Percentiles rank a stretch among this genome's conserved stretches.
Evolutionary conservation across 2,888 invertebrate species (phyloP).

Genomic region (Sarcophaga subvicina): DNA sequence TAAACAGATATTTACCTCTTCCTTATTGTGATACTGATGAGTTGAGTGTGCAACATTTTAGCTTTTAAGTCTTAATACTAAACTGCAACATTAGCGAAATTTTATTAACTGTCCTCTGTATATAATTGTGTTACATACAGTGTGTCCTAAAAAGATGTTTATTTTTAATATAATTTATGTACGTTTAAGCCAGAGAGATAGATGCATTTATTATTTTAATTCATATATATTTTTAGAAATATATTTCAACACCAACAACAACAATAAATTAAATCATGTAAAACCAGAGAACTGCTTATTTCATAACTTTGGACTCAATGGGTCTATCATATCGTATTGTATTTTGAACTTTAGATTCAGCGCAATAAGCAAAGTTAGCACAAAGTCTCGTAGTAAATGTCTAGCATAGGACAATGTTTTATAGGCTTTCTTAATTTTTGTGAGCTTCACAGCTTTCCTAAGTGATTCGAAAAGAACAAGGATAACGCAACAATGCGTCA

Average conservation of each 20-base stretch:
- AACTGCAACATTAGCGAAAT: constrained; percentile 2
- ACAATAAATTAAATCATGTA: neutral
- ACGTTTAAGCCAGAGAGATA: constrained; percentile 29
- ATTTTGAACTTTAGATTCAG: no score
- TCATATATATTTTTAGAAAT: neutral
- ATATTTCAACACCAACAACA: neutral
- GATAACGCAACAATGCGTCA: no score
- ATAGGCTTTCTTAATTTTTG: no score
- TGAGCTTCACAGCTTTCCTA: no score
- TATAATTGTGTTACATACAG: constrained; percentile 10
- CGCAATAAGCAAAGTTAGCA: no score
- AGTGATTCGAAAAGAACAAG: no score
- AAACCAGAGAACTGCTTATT: no score
- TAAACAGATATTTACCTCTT: constrained; percentile 96
- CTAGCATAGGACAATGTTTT: no score
- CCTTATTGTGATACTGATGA: constrained; percentile 82
- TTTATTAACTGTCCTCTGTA: constrained; percentile 13
- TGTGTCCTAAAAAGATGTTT: neutral
- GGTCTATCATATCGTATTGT: no score
- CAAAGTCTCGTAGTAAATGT: no score
- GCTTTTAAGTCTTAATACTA: constrained; percentile 33
- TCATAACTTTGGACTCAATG: no score
- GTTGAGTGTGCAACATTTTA: constrained; percentile 1
- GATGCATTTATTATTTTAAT: constrained; percentile 38
- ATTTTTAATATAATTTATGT: constrained; percentile 24